Base-by-base conservation (phyloP, 2,113 vertebrate species). In the Macaca nemestrina region DNA sequence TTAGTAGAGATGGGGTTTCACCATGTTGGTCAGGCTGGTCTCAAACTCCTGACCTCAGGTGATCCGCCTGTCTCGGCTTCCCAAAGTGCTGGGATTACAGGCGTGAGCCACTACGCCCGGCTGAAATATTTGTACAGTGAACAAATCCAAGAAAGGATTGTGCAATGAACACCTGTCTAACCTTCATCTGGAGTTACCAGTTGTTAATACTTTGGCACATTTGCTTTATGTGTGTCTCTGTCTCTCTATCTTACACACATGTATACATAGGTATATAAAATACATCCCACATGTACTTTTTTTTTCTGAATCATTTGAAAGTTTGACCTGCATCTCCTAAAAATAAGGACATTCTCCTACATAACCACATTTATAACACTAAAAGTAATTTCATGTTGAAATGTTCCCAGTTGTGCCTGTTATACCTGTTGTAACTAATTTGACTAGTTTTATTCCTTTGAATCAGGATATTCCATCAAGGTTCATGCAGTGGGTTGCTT, bases 141-240 rank as follows among this genome's bases (percentile, higher is more conserved):
- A 55, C 18, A 55, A 20, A 55, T 55, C 52, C 52, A 20, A 20
- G 35, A 61, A 59, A 83, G 25, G 6, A 68, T 68, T 5, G 8
- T 79, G 20, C 8, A 88, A 0, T 84, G 25, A 93, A 32, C 18
- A 91, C 2, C 13, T 84, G 30, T 35, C 17, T 85, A 91, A 83
- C 16, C 25, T 94, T 78, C 32, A 57, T 55, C 38, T 67, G 45
- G 38, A 73, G 57, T 91, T 13, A 59, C 61, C 3, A 45, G 0
- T 73, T 82, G 38, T 79, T 90, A 84, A 73, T 88, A 96, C 75
- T 93, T 93, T 73, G 83, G 27, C 52, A 90, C 0, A 48, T 61
- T 96, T 93, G 7, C 38, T 95, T 13, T 73, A 30, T 57, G 30
- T 76, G 14, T 93, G 25, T 78, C 40, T 61, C 23, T 75, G 8